These are phyloP conservation scores for Pipistrellus nathusii DNA, from an alignment of 2,797 vertebrate genomes.

Conservation along the genomic window DNA sequence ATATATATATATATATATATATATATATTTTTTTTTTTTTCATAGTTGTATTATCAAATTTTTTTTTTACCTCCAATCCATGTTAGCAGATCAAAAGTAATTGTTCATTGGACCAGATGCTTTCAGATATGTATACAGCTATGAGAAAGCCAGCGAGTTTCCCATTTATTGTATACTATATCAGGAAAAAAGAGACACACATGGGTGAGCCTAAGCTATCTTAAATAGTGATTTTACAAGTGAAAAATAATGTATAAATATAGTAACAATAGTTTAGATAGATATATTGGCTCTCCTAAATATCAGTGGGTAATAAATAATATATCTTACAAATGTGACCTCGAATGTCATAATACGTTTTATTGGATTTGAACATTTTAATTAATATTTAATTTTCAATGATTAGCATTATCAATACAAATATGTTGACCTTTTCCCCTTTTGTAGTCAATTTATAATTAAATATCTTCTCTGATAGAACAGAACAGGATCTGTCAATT, in stretches of 20 bases:
- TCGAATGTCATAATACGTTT: slow-evolving; percentile 34
- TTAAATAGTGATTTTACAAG: slow-evolving; percentile 32
- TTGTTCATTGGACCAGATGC: background rate
- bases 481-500: background rate
- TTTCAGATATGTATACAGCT: background rate
- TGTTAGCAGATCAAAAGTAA: slow-evolving; percentile 49
- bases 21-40: too few species aligned
- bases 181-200: background rate
- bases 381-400: slow-evolving; percentile 24
- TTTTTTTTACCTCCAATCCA: background rate
- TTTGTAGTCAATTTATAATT: slow-evolving; percentile 44
- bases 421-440: background rate
- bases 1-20: too few species aligned
- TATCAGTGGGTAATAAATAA: background rate
- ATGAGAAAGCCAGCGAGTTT: background rate
- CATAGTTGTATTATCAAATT: background rate
- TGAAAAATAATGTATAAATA: background rate
- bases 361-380: slow-evolving; percentile 31
- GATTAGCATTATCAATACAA: slow-evolving; percentile 1
- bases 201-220: background rate
- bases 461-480: background rate
- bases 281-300: slow-evolving; percentile 21
- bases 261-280: background rate
- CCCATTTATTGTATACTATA: background rate
- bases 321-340: background rate